phyloP scores from a whole-genome alignment of 1,140 invertebrate species.

The Saccostrea echinata region DNA sequence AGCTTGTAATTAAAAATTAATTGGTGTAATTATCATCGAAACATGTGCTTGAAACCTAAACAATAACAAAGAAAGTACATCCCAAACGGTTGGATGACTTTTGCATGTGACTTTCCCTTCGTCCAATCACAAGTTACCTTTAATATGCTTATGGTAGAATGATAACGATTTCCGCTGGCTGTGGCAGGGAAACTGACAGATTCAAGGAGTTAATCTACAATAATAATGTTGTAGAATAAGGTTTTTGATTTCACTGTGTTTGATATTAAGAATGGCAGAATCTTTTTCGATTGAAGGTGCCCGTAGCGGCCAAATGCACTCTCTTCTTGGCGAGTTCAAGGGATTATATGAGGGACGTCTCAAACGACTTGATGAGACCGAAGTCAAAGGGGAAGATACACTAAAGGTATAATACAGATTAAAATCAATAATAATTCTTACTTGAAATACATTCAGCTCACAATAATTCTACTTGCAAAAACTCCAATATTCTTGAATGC shows the following conservation, averaged over 20 bases:
- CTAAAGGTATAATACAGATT: background rate
- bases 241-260: background rate
- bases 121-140: slow-evolving; percentile 21
- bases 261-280: background rate
- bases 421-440: too few species aligned
- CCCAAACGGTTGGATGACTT: slow-evolving; percentile 39
- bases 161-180: slow-evolving; percentile 39
- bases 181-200: slow-evolving; percentile 22
- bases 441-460: too few species aligned
- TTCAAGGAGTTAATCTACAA: background rate
- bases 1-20: background rate
- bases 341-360: slow-evolving; percentile 31
- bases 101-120: slow-evolving; percentile 34
- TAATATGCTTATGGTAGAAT: slow-evolving; percentile 12
- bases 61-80: slow-evolving; percentile 46
- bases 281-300: slow-evolving; percentile 25
- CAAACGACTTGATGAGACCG: slow-evolving; percentile 26
- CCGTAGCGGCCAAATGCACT: slow-evolving; percentile 30
- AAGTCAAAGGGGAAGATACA: background rate
- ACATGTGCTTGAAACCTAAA: slow-evolving; percentile 38
- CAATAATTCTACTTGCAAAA: too few species aligned
- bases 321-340: slow-evolving; percentile 34
- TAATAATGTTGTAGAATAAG: background rate
- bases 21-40: background rate
- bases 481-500: too few species aligned